A percentile compares a stretch with the other conserved stretches of the same genome.
phyloP scores from a whole-genome alignment of 2,113 vertebrate genomes.

The Nycticorax nycticorax region DNA sequence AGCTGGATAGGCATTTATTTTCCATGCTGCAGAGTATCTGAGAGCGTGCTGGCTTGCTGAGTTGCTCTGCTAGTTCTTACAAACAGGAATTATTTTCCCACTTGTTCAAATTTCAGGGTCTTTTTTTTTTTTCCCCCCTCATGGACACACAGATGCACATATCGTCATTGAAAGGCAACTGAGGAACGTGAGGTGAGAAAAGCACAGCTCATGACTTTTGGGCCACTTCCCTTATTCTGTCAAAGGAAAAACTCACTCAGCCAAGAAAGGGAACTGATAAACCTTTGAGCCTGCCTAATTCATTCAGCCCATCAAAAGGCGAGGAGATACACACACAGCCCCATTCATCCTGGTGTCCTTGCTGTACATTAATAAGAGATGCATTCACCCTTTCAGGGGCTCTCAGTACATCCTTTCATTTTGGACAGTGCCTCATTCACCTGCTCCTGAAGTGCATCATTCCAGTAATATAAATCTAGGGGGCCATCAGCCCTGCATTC shows the following conservation, averaged over 20 bases:
- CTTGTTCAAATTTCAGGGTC: not conserved
- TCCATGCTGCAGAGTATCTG: not conserved
- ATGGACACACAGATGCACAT: not conserved
- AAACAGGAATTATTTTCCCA: not conserved
- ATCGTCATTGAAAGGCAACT: not conserved
- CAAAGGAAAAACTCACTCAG: constrained; percentile 2
- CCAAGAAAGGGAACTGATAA: constrained; percentile 24
- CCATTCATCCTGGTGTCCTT: constrained; percentile 41
- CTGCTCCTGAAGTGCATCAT: constrained; percentile 30
- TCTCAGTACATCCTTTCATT: constrained; percentile 33
- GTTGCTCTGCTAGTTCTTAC: not conserved
- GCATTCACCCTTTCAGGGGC: constrained; percentile 37
- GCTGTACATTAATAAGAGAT: constrained; percentile 4
- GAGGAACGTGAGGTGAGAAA: not conserved
- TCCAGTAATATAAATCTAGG: not conserved
- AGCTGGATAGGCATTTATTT: not conserved
- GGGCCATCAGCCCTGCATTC: not conserved
- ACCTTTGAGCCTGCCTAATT: constrained; percentile 40
- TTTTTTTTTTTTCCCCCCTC: not conserved
- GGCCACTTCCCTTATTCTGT: not conserved
- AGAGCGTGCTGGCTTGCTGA: not conserved
- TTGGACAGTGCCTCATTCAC: constrained; percentile 48
- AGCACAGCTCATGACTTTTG: not conserved
- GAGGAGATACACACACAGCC: not conserved
- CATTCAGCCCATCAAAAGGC: not conserved